Evolutionary conservation across 1,140 invertebrate genomes (phyloP).

Genomic region (Calliphora vicina): DNA sequence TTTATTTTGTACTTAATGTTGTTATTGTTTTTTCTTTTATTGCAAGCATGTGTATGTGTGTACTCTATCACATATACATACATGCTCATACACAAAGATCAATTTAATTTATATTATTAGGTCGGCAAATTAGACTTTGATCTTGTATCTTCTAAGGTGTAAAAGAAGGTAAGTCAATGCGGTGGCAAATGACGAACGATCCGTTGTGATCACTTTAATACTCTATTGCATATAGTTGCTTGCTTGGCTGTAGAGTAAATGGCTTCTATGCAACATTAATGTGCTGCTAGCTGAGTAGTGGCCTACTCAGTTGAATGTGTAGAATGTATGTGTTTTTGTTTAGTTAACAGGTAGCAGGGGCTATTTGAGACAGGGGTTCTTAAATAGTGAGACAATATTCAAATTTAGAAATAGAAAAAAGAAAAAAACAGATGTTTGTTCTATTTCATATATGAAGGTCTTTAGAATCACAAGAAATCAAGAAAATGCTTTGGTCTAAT

Average conservation of each 20-base stretch:
- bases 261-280: not conserved
- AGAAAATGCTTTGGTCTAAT: too few relatives aligned
- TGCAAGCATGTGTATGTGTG: not conserved
- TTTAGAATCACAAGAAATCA: too few relatives aligned
- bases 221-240: not conserved
- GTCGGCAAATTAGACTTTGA: constrained; percentile 57
- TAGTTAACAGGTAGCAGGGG: not conserved
- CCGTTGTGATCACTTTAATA: not conserved
- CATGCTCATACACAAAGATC: not conserved
- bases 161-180: constrained; percentile 60
- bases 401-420: too few relatives aligned
- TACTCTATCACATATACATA: not conserved
- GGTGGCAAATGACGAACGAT: constrained; percentile 48
- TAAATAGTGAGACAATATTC: not conserved
- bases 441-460: too few relatives aligned
- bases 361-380: not conserved
- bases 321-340: not conserved
- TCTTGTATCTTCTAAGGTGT: constrained; percentile 54
- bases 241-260: too few relatives aligned
- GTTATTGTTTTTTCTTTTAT: not conserved
- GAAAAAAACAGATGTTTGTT: too few relatives aligned
- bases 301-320: not conserved
- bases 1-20: not conserved
- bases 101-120: constrained; percentile 63
- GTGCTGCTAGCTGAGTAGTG: not conserved